Evolutionary conservation across 2,113 vertebrate species (phyloP).

Genomic region (Tachuris rubrigastra): DNA sequence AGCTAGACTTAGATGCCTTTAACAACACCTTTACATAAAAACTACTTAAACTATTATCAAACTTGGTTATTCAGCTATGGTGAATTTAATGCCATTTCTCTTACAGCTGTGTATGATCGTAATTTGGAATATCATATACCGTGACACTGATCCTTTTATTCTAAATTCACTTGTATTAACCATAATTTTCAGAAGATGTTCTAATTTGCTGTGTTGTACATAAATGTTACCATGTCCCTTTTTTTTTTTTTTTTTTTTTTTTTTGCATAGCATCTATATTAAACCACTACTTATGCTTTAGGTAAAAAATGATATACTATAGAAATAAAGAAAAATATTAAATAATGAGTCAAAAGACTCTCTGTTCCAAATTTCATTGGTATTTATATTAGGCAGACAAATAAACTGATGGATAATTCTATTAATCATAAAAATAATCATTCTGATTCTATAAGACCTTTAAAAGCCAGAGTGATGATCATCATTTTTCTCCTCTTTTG

Average conservation of each 20-base stretch:
- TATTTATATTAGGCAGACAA: not conserved
- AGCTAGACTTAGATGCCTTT: not conserved
- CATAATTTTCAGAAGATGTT: not conserved
- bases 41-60: not conserved
- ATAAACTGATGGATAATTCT: not conserved
- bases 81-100: not conserved
- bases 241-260: not conserved
- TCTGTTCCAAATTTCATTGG: not conserved
- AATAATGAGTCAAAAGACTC: not conserved
- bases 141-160: not conserved
- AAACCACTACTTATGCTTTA: not conserved
- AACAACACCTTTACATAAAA: not conserved
- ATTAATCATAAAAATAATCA: not conserved
- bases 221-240: not conserved
- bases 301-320: not conserved
- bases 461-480: not conserved
- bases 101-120: not conserved
- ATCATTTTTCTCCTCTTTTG: not conserved
- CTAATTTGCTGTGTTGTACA: not conserved
- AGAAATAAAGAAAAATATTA: not conserved
- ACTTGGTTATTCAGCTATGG: not conserved
- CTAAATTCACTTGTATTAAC: not conserved
- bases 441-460: not conserved
- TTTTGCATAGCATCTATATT: not conserved
- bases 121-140: not conserved